phyloP scores from a whole-genome alignment of 2,888 invertebrate species.

The Ectemnius lituratus region DNA sequence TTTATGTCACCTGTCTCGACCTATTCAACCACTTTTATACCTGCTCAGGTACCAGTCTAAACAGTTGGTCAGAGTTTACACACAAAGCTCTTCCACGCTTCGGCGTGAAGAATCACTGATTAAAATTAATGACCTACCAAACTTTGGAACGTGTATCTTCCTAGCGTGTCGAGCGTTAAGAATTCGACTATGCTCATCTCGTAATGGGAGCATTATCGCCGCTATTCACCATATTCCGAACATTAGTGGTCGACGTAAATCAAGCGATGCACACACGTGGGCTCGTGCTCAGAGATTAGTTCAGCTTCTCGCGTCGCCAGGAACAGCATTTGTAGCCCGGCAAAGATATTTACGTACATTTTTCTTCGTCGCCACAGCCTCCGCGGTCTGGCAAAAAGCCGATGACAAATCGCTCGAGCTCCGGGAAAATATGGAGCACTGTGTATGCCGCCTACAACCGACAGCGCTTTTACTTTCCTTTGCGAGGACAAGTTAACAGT shows the following conservation, averaged over 20 bases:
- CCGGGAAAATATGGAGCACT: conserved; percentile 44
- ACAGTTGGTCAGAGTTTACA: too few species aligned
- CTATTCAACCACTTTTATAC: too few species aligned
- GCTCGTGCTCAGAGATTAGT: conserved; percentile 39
- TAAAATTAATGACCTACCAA: too few species aligned
- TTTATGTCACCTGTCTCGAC: too few species aligned
- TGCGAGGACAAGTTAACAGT: conserved; percentile 21
- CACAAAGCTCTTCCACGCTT: too few species aligned
- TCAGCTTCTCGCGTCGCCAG: conserved; percentile 28
- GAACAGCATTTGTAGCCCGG: conserved; percentile 42
- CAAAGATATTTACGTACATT: conserved; percentile 54
- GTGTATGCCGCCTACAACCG: conserved; percentile 17
- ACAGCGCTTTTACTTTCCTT: conserved; percentile 36
- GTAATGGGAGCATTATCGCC: conserved; percentile 26
- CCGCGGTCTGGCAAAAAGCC: conserved; percentile 29
- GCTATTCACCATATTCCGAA: conserved; percentile 37
- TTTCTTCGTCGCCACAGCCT: conserved; percentile 40
- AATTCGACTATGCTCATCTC: conserved; percentile 22
- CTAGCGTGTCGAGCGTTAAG: conserved; percentile 21
- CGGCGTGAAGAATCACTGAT: too few species aligned
- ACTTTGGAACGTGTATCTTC: too few species aligned
- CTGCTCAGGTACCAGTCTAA: too few species aligned
- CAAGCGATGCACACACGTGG: conserved; percentile 19
- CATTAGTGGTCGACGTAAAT: conserved; percentile 47
- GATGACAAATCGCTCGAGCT: conserved; percentile 53